Conservation (phyloP, 2,113 vertebrate genomes). For the Zosterops pallidus region DNA sequence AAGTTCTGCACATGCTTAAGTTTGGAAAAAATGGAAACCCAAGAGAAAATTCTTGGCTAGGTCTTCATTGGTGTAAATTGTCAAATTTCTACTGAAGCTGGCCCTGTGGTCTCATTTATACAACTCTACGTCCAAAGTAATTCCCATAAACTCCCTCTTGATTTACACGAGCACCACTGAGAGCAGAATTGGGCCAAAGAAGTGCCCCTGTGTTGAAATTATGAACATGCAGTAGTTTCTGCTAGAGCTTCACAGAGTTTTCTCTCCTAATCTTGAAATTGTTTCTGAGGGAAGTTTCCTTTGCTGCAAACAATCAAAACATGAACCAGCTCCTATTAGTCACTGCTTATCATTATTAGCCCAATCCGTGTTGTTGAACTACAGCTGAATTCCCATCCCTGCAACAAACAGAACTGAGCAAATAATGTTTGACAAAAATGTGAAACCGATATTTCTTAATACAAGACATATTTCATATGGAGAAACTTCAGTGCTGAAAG, state of each 20-base stretch:
- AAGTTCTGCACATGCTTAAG: not conserved
- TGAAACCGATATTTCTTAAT: slow-evolving; percentile 73
- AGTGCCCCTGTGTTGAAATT: slow-evolving; percentile 45
- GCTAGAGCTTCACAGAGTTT: slow-evolving; percentile 29
- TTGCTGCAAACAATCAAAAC: slow-evolving; percentile 35
- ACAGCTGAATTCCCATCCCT: slow-evolving; percentile 54
- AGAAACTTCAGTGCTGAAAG: slow-evolving; percentile 57
- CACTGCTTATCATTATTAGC: slow-evolving; percentile 28
- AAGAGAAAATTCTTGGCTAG: slow-evolving; percentile 44
- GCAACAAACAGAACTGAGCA: slow-evolving; percentile 67
- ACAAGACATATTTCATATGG: slow-evolving; percentile 63
- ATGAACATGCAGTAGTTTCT: slow-evolving; percentile 19
- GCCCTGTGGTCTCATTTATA: slow-evolving; percentile 51
- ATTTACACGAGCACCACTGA: slow-evolving; percentile 30
- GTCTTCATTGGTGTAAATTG: slow-evolving; percentile 37
- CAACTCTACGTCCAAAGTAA: slow-evolving; percentile 33
- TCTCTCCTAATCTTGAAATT: slow-evolving; percentile 38
- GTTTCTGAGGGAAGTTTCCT: slow-evolving; percentile 36
- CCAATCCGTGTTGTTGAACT: slow-evolving; percentile 10
- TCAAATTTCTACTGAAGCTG: slow-evolving; percentile 27
- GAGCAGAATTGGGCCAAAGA: not conserved
- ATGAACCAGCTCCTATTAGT: slow-evolving; percentile 24
- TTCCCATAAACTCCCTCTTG: slow-evolving; percentile 48
- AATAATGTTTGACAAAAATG: slow-evolving; percentile 72
- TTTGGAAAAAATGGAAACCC: slow-evolving; percentile 23